These are phyloP conservation scores for Tenebrio molitor DNA, from an alignment of 1,140 invertebrate species.

Conservation along the genomic window DNA sequence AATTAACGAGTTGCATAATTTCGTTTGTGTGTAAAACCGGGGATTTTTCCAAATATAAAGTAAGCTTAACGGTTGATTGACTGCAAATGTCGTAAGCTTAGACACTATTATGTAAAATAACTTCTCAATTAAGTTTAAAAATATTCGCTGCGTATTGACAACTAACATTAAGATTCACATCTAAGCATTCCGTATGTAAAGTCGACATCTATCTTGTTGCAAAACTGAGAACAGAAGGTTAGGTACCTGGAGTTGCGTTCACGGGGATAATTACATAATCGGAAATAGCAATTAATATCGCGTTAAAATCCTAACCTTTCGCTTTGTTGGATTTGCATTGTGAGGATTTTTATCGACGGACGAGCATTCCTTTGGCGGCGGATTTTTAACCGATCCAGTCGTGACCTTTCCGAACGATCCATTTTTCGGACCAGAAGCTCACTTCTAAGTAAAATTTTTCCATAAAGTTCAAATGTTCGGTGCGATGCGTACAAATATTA, in stretches of 20 bases:
- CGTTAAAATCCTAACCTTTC: conserved; percentile 45
- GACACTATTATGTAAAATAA: conserved; percentile 56
- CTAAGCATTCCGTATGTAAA: conserved; percentile 53
- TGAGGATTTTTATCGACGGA: conserved; percentile 3
- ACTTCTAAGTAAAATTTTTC: too few relatives aligned
- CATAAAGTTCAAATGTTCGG: too few relatives aligned
- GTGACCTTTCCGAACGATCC: too few relatives aligned
- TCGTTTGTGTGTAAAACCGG: conserved; percentile 39
- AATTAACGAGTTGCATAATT: conserved; percentile 40
- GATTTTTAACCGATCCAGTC: too few relatives aligned
- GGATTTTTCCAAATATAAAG: conserved; percentile 38
- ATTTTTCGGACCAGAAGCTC: too few relatives aligned
- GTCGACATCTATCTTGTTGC: conserved; percentile 54
- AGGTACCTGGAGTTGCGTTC: conserved; percentile 45
- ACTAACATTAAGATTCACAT: conserved; percentile 56
- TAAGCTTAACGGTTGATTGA: conserved; percentile 47
- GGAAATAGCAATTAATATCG: conserved; percentile 52
- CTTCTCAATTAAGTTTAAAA: conserved; percentile 55
- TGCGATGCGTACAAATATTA: too few relatives aligned
- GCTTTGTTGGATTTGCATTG: conserved; percentile 14
- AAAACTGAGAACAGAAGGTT: conserved; percentile 50
- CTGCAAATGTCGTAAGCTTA: conserved; percentile 50
- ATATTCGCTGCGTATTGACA: conserved; percentile 52
- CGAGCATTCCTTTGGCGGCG: background rate
- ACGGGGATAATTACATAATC: conserved; percentile 43